Evolutionary conservation across 2,113 vertebrate genomes (phyloP).

Genomic region (Piaya cayana): DNA sequence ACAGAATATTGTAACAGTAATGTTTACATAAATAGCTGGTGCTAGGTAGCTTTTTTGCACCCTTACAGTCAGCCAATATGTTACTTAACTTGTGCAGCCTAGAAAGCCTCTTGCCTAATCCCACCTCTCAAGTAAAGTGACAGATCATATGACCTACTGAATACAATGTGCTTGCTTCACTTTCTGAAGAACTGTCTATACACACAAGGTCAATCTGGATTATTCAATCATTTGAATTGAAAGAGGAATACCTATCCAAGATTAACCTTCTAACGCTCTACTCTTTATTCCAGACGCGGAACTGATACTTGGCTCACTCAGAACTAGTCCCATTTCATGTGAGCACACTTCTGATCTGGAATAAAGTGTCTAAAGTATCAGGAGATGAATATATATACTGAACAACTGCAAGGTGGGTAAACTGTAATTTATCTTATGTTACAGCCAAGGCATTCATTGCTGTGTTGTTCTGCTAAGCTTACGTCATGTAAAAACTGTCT

Average conservation of each 20-base stretch:
- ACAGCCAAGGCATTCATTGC: neutral
- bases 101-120: neutral
- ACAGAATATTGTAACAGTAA: neutral
- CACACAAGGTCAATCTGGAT: neutral
- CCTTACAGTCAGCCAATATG: neutral
- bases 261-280: neutral
- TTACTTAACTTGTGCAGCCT: neutral
- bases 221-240: neutral
- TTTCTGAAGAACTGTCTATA: neutral
- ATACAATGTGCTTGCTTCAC: fast-evolving
- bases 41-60: neutral
- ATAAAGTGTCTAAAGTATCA: neutral
- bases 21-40: neutral
- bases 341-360: neutral
- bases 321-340: neutral
- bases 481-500: neutral
- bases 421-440: neutral
- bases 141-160: neutral
- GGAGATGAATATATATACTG: neutral
- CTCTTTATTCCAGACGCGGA: neutral
- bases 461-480: neutral
- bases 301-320: neutral
- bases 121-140: neutral
- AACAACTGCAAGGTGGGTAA: neutral
- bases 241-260: neutral